A percentile compares a stretch with the other conserved stretches of the same genome.
These are phyloP conservation scores for Mormoops blainvillei DNA, from an alignment of 2,113 vertebrate species.

Conservation along the genomic window DNA sequence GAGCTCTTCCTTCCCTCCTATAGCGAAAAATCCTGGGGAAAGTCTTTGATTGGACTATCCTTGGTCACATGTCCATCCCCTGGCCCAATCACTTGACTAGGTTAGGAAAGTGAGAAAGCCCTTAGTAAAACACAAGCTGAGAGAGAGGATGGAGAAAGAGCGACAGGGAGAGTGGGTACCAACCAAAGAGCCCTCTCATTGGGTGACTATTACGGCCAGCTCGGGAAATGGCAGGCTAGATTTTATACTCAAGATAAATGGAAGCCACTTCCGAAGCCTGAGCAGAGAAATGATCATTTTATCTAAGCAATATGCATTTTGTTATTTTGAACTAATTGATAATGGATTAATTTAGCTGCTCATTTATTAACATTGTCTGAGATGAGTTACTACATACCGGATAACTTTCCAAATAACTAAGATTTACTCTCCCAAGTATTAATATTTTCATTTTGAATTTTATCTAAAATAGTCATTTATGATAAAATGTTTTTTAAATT, in stretches of 20 bases:
- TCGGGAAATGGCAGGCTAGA: not conserved
- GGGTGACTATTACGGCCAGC: not conserved
- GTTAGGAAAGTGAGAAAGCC: not conserved
- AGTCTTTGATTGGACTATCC: not conserved
- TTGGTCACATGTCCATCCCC: not conserved
- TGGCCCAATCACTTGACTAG: not conserved
- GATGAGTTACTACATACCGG: not conserved
- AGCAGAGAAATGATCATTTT: not conserved
- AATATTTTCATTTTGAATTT: slow-evolving; percentile 8
- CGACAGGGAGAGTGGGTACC: not conserved
- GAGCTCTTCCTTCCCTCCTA: not conserved
- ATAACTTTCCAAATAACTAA: not conserved
- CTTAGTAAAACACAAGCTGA: not conserved
- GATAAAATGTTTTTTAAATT: too few relatives aligned
- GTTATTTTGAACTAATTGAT: not conserved
- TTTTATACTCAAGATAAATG: not conserved
- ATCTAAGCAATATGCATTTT: not conserved
- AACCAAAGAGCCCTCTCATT: not conserved
- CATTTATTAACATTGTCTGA: not conserved
- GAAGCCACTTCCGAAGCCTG: not conserved
- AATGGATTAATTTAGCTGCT: not conserved
- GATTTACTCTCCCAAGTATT: not conserved
- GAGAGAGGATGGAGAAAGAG: not conserved
- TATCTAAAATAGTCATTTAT: not conserved
- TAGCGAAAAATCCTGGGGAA: not conserved